These are phyloP conservation scores for Caradrina clavipalpis DNA, from an alignment of 2,888 invertebrate genomes.

Conservation along the genomic window DNA sequence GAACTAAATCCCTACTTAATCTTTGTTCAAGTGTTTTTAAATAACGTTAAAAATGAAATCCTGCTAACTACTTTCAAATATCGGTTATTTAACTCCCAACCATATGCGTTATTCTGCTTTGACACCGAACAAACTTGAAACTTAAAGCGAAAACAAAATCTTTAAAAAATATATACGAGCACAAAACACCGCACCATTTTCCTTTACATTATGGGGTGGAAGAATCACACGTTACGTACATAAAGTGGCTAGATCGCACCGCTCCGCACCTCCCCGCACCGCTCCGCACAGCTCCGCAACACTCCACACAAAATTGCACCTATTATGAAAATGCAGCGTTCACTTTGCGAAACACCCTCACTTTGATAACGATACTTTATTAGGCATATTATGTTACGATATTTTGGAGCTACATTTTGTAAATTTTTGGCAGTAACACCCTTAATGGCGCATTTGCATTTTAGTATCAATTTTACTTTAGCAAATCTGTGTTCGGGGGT, in stretches of 20 bases:
- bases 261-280: constrained; percentile 5
- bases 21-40: neutral
- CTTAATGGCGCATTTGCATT: constrained; percentile 29
- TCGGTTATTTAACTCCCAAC: neutral
- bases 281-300: constrained; percentile 34
- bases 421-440: constrained; percentile 32
- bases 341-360: constrained; percentile 53
- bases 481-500: neutral
- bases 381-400: constrained; percentile 52
- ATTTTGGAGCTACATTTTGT: constrained; percentile 42
- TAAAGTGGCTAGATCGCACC: constrained; percentile 48
- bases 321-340: constrained; percentile 60
- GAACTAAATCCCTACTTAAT: neutral
- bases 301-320: constrained; percentile 52
- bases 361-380: constrained; percentile 58
- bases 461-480: constrained; percentile 27
- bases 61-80: neutral
- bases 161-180: constrained; percentile 21
- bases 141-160: constrained; percentile 28
- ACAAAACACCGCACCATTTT: constrained; percentile 48
- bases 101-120: neutral
- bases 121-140: constrained; percentile 6
- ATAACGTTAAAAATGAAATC: neutral
- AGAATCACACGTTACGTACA: constrained; percentile 56
- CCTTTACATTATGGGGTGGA: constrained; percentile 47